A percentile compares a stretch with the other conserved stretches of the same genome.
Evolutionary conservation across 1,140 invertebrate species (phyloP).

Genomic region (Bombus fervidus): DNA sequence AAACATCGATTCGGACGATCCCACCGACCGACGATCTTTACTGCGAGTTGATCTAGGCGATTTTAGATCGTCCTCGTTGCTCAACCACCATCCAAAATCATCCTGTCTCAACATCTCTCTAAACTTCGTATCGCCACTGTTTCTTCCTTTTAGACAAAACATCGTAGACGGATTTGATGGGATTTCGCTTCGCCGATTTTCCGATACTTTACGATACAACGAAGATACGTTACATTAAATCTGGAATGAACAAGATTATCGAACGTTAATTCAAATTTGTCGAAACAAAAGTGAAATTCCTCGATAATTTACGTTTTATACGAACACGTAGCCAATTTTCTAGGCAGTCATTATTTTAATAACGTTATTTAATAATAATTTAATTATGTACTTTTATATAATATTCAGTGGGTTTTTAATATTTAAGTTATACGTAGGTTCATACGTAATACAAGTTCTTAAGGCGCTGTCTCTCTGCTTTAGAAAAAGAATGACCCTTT

Average conservation of each 20-base stretch:
- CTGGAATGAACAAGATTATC: not conserved
- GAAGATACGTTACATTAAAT: not conserved
- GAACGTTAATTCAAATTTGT: not conserved
- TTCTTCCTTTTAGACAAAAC: conserved; percentile 68
- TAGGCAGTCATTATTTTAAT: too few species aligned
- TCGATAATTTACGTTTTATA: too few species aligned
- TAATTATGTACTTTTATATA: too few species aligned
- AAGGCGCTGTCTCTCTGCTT: too few species aligned
- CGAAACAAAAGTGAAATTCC: not conserved
- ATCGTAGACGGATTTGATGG: conserved; percentile 24
- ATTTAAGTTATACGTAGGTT: too few species aligned
- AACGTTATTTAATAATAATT: too few species aligned
- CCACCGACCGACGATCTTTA: conserved; percentile 45
- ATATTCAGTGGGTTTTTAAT: too few species aligned
- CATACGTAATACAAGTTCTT: too few species aligned
- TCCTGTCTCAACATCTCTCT: conserved; percentile 47
- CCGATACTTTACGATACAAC: too few species aligned
- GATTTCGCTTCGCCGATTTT: not conserved
- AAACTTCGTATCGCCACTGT: conserved; percentile 14
- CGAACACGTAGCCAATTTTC: too few species aligned
- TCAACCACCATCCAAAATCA: conserved; percentile 78
- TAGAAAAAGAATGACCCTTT: too few species aligned
- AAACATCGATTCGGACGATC: conserved; percentile 65
- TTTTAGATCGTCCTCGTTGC: conserved; percentile 37
- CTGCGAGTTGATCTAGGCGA: conserved; percentile 33